These are phyloP conservation scores for Lymantria dispar DNA, from an alignment of 2,888 invertebrate genomes.

Conservation along the genomic window DNA sequence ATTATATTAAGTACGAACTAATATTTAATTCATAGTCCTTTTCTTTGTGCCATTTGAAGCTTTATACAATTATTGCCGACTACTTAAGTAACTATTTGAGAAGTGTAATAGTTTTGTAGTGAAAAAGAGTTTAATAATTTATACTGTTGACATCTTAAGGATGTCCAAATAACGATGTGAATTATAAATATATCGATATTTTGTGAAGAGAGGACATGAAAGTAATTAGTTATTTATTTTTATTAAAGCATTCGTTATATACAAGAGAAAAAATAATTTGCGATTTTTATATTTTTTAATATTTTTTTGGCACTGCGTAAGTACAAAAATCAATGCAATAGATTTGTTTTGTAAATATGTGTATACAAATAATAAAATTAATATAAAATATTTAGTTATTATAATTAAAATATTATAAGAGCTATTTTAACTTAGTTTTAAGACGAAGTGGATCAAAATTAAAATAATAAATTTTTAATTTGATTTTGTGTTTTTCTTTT, in stretches of 20 bases:
- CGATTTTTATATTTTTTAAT: neutral
- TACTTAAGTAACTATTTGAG: conserved; percentile 3
- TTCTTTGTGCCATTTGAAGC: neutral
- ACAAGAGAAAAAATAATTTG: neutral
- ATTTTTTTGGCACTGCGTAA: conserved; percentile 24
- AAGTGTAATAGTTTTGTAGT: neutral
- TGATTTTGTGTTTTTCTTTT: conserved; percentile 19
- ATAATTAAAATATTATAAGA: conserved; percentile 34
- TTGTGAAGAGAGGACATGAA: conserved; percentile 9
- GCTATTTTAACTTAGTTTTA: conserved; percentile 49
- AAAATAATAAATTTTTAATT: conserved; percentile 59
- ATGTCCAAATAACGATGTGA: neutral
- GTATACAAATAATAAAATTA: conserved; percentile 68
- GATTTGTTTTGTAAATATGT: conserved; percentile 77
- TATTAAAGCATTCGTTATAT: conserved; percentile 10
- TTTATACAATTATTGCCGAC: neutral
- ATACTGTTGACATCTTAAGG: neutral
- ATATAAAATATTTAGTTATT: conserved; percentile 44
- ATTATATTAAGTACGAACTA: conserved; percentile 21
- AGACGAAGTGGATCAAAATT: conserved; percentile 51
- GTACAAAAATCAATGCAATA: conserved; percentile 56
- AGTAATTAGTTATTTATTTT: conserved; percentile 30
- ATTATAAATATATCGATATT: neutral
- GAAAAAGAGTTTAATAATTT: neutral
- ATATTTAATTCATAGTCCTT: conserved; percentile 19